Evolutionary conservation across 1,140 invertebrate genomes (phyloP).

Genomic region (Drosophila sp.): DNA sequence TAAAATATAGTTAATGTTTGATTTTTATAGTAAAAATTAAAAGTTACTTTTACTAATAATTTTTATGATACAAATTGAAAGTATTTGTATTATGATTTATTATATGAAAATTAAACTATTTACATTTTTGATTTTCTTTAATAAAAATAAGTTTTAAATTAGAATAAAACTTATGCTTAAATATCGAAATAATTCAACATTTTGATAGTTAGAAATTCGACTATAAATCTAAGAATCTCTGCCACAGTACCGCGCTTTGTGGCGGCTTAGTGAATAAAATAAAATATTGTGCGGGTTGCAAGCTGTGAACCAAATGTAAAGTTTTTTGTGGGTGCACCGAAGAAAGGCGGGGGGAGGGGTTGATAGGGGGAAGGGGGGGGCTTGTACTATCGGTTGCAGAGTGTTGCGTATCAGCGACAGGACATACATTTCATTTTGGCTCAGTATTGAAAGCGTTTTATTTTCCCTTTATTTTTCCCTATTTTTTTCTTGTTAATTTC

Average conservation of each 20-base stretch:
- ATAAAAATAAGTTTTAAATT: too few species aligned
- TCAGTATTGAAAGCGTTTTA: constrained; percentile 26
- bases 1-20: too few species aligned
- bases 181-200: too few species aligned
- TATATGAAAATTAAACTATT: too few species aligned
- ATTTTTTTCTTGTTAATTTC: constrained; percentile 38
- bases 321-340: constrained; percentile 14
- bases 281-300: constrained; percentile 31
- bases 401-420: constrained; percentile 35
- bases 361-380: neutral
- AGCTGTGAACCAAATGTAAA: constrained; percentile 44
- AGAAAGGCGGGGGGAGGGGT: neutral
- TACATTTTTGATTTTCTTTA: too few species aligned
- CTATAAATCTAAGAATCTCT: too few species aligned
- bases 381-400: neutral
- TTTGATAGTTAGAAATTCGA: neutral
- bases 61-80: too few species aligned
- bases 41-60: too few species aligned
- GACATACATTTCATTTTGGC: constrained; percentile 47
- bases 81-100: too few species aligned
- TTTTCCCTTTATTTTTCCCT: too few species aligned
- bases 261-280: constrained; percentile 20
- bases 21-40: too few species aligned
- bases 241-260: constrained; percentile 1
- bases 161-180: too few species aligned